These are phyloP conservation scores for Leptobrachium ailaonicum DNA, from an alignment of 2,113 vertebrate genomes.

Conservation along the genomic window DNA sequence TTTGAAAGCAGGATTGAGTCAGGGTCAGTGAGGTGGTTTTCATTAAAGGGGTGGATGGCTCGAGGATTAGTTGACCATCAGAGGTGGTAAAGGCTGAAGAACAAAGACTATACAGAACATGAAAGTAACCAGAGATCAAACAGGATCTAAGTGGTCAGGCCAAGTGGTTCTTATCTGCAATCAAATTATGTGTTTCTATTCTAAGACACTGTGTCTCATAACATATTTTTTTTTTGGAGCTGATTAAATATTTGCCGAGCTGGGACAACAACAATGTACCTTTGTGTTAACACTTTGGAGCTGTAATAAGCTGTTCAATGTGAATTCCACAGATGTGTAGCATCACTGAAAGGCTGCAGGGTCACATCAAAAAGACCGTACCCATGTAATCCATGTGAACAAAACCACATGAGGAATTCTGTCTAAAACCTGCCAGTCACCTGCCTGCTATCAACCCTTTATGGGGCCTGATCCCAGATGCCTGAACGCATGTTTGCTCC, in stretches of 20 bases:
- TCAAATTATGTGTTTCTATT: slow-evolving; percentile 38
- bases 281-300: slow-evolving; percentile 48
- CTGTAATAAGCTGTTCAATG: slow-evolving; percentile 35
- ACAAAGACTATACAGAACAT: slow-evolving; percentile 5
- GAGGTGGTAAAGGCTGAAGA: background rate
- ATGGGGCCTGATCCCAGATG: background rate
- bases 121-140: slow-evolving; percentile 35
- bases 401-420: slow-evolving; percentile 41
- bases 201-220: slow-evolving; percentile 37
- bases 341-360: slow-evolving; percentile 30
- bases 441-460: slow-evolving; percentile 38
- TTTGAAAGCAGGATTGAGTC: too few species aligned
- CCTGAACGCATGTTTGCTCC: too few species aligned
- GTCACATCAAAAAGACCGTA: slow-evolving; percentile 31
- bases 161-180: slow-evolving; percentile 41
- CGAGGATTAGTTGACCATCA: background rate
- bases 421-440: slow-evolving; percentile 31
- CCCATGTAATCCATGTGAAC: slow-evolving; percentile 46
- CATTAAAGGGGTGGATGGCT: too few species aligned
- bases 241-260: slow-evolving; percentile 48
- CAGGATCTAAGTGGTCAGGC: slow-evolving; percentile 13
- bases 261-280: slow-evolving; percentile 44
- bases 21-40: too few species aligned
- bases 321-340: slow-evolving; percentile 48
- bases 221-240: slow-evolving; percentile 45